Evolutionary conservation across 2,113 vertebrate species (phyloP).

Genomic region (Bujurquina vittata): DNA sequence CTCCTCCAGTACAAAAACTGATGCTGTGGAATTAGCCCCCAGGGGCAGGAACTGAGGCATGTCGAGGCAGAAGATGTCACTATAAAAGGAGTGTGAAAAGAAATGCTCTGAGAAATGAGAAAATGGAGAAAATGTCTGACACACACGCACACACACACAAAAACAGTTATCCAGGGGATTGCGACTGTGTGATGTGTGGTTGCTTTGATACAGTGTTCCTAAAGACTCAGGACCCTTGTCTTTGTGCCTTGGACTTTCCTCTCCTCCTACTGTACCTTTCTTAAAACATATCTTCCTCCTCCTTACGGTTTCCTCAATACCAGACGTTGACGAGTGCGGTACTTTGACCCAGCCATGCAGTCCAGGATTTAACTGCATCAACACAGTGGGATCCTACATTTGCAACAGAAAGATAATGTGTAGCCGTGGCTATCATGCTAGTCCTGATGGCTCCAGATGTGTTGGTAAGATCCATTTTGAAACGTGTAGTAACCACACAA

Average conservation of each 20-base stretch:
- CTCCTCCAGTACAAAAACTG: conserved; percentile 71
- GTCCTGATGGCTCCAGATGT: conserved; percentile 87
- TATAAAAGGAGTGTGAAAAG: conserved; percentile 63
- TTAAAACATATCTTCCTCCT: conserved; percentile 10
- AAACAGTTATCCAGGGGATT: conserved; percentile 44
- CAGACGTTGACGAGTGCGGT: conserved; percentile 79
- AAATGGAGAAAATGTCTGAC: conserved; percentile 61
- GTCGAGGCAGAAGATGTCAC: conserved; percentile 71
- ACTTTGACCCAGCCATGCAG: conserved; percentile 84
- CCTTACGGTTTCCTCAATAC: background rate
- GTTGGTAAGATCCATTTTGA: conserved; percentile 81
- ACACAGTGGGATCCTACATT: conserved; percentile 91
- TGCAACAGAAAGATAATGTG: conserved; percentile 89
- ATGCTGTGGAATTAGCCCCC: conserved; percentile 79
- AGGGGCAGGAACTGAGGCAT: conserved; percentile 79
- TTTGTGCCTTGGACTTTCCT: conserved; percentile 31
- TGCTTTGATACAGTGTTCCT: conserved; percentile 60
- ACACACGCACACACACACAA: conserved; percentile 10
- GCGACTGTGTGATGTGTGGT: conserved; percentile 57
- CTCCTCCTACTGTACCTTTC: conserved; percentile 7
- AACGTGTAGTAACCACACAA: background rate
- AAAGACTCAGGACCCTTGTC: conserved; percentile 9
- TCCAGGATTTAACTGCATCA: conserved; percentile 89
- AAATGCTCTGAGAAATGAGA: conserved; percentile 68
- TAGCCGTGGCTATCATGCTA: conserved; percentile 88